Base-by-base conservation (phyloP, 2,888 invertebrate species). In the Prosopocoilus inquinatus region DNA sequence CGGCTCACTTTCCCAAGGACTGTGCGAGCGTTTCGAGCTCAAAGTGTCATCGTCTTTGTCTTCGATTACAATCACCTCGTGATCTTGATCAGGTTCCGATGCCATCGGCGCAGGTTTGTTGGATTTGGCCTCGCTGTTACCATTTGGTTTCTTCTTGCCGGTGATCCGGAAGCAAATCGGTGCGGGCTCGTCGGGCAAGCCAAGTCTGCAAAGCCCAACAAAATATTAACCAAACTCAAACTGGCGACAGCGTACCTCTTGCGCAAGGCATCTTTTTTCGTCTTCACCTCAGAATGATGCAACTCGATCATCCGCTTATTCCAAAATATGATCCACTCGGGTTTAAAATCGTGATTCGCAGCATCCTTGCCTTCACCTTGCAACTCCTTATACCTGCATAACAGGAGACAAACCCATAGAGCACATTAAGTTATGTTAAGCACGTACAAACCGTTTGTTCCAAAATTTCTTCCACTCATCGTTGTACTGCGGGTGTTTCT, bases 401-500 rank as follows among this genome's bases (percentile, higher is more conserved):
- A 41, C n/a, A 4, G 9, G 3, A 9, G n/a, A 9, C 12, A 1
- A 20, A 20, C n/a, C n/a, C 43, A n/a, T 47, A 48, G n/a, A 35
- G 9, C 12, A 15, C 9, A 34, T 12, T 33, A 46, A 9, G 15
- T n/a, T n/a, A n/a, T n/a, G n/a, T n/a, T n/a, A n/a, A n/a, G n/a
- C n/a, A n/a, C n/a, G n/a, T n/a, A 38, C 32, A 48, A 60, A 72
- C 69, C 91, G 84, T 8, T 83, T 81, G 73, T 91, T 91, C 93
- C 93, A 94, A 73, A 92, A 93, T 70, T 86, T 87, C 70, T 92
- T 92, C 94, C 94, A 94, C 71, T 94, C 94, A 45, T 91, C 90
- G 0, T 90, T 89, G 73, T 94, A 94, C 2, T 88, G 82, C 0
- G 93, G 93, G 77, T 94, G 93, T 64, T 91, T 92, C 71, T 94